Evolutionary conservation across 1,140 invertebrate species (phyloP).

Genomic region (Potamilus streckersoni): DNA sequence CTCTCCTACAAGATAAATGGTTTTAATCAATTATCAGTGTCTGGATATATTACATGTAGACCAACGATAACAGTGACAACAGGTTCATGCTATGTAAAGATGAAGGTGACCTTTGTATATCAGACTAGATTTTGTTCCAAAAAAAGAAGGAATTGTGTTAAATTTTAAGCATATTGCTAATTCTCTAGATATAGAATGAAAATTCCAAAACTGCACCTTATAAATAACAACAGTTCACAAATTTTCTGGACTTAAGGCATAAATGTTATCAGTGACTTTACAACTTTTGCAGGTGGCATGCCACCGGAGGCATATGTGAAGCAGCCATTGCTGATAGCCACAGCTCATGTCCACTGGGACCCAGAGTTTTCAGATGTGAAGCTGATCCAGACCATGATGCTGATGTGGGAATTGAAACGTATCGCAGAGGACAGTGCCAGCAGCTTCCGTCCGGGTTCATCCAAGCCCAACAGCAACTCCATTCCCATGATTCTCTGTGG

Average conservation of each 20-base stretch:
- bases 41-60: too few relatives aligned
- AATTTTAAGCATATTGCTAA: too few relatives aligned
- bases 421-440: slow-evolving; percentile 58
- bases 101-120: too few relatives aligned
- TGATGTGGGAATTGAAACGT: slow-evolving; percentile 85
- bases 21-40: too few relatives aligned
- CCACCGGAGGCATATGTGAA: slow-evolving; percentile 75
- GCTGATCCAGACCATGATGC: slow-evolving; percentile 99
- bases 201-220: too few relatives aligned
- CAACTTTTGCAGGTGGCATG: slow-evolving; percentile 70
- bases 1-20: too few relatives aligned
- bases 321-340: slow-evolving; percentile 94
- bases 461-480: slow-evolving; percentile 75
- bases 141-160: too few relatives aligned
- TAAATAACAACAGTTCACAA: too few relatives aligned
- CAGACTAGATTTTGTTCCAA: too few relatives aligned
- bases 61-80: too few relatives aligned
- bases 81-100: too few relatives aligned
- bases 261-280: neutral
- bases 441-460: slow-evolving; percentile 43
- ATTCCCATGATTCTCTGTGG: slow-evolving; percentile 96
- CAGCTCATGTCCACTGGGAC: slow-evolving; percentile 99
- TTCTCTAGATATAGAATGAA: too few relatives aligned
- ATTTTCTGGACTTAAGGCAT: neutral
- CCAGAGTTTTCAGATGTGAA: slow-evolving; percentile 99